Base-by-base conservation (phyloP, 2,113 vertebrate species). In the Elachura formosa region DNA sequence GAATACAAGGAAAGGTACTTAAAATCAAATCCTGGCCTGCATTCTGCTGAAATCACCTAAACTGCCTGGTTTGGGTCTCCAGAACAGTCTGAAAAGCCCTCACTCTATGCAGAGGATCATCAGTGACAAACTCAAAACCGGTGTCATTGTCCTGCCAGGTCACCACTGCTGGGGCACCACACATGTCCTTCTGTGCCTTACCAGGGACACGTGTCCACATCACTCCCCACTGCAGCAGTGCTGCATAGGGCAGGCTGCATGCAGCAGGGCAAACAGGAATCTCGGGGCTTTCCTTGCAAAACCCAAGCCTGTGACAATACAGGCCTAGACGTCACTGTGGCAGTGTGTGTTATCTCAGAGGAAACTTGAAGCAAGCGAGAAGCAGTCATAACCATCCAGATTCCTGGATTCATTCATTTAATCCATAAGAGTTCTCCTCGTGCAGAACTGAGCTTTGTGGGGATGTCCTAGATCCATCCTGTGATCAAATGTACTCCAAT, bases 81-180 rank as follows among this genome's bases (percentile, higher is more conserved):
- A 82, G 61, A 92, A 46, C 12, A 17, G 33, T 3, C 25, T 5
- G 12, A 33, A 80, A 83, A 54, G 0, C 11, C 56, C 66, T 85
- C 8, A 4, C 13, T 10, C 61, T 22, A 2, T 7, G 2, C 45
- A 2, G 1, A 16, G 54, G 61, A 14, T 16, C 26, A 9, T 43
- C 56, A 33, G 22, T 5, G 33, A 16, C 55, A 69, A 87, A 54
- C 22, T 51, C 45, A n/a, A 61, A 73, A 7, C 31, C 22, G 0
- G 2, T 6, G 14, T 18, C 45, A 14, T 43, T 4, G 3, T 28
- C 78, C 34, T 51, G 64, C 33, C 5, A 0, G 28, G 40, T 51
- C 56, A 38, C 10, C 0, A 1, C 38, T 8, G 14, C 66, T 3
- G 2, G 18, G 43, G n/a, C 9, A 0, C 36, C 6, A 0, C 51